Conservation (phyloP, 2,888 invertebrate species). For the Agonopterix subpropinquella region DNA sequence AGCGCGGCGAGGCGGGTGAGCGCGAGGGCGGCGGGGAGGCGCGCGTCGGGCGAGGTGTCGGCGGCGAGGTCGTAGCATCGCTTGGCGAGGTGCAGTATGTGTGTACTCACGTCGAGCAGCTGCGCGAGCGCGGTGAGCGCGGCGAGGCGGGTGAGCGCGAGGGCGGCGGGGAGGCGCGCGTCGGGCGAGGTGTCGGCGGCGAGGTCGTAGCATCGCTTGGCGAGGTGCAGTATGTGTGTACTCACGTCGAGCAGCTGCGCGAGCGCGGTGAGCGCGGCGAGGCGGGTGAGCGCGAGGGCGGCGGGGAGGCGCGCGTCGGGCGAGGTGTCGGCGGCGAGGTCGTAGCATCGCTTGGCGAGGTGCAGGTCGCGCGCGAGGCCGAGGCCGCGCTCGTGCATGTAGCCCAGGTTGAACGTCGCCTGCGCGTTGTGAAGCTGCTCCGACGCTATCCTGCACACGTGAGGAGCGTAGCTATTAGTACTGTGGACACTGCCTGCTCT, state of each 20-base stretch:
- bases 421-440: conserved; percentile 97
- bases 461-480: too few species aligned
- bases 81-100: conserved; percentile 88
- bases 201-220: too few species aligned
- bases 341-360: conserved; percentile 97
- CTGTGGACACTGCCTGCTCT: too few species aligned
- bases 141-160: conserved; percentile 84
- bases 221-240: too few species aligned
- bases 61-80: conserved; percentile 86
- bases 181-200: too few species aligned
- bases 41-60: conserved; percentile 92
- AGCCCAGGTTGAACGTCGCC: conserved; percentile 99
- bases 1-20: conserved; percentile 87
- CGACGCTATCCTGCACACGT: conserved; percentile 31
- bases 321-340: conserved; percentile 94
- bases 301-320: conserved; percentile 96
- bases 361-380: conserved; percentile 94
- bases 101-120: conserved; percentile 4
- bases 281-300: conserved; percentile 89
- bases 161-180: too few species aligned
- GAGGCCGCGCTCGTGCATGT: conserved; percentile 99
- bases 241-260: conserved; percentile 3
- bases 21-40: conserved; percentile 89
- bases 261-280: conserved; percentile 77
- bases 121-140: conserved; percentile 60